phyloP scores from a whole-genome alignment of 2,113 vertebrate species.

The Ptyas mucosa region DNA sequence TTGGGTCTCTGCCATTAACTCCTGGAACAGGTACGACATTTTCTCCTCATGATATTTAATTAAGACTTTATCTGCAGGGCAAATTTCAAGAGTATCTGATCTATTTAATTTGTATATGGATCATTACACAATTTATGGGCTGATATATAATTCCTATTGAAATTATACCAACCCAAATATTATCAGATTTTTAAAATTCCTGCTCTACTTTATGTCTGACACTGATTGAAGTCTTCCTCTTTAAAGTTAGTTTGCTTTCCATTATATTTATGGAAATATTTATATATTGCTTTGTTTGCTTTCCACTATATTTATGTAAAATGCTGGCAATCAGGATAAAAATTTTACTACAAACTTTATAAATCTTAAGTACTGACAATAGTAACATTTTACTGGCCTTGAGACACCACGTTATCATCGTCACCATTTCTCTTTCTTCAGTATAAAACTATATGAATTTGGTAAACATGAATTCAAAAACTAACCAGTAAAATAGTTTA shows the following conservation, averaged over 20 bases:
- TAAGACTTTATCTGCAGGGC: background rate
- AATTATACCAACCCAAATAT: background rate
- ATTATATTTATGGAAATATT: background rate
- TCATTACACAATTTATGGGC: background rate
- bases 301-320: background rate
- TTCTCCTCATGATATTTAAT: background rate
- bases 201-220: background rate
- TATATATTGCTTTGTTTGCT: background rate
- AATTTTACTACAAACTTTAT: background rate
- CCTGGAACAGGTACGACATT: constrained; percentile 76
- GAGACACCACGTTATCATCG: background rate
- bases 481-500: background rate
- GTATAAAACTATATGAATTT: background rate
- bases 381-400: background rate
- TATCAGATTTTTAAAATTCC: background rate
- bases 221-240: background rate
- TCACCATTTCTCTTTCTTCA: background rate
- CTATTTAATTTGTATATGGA: background rate
- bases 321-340: background rate
- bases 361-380: background rate
- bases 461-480: background rate
- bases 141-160: background rate
- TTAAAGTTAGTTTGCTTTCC: background rate
- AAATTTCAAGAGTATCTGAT: background rate
- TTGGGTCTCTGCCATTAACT: constrained; percentile 70